Evolutionary conservation across 2,113 vertebrate species (phyloP), one percentile per base, ranked within the genome.

Genomic region (Oryzias celebensis): DNA sequence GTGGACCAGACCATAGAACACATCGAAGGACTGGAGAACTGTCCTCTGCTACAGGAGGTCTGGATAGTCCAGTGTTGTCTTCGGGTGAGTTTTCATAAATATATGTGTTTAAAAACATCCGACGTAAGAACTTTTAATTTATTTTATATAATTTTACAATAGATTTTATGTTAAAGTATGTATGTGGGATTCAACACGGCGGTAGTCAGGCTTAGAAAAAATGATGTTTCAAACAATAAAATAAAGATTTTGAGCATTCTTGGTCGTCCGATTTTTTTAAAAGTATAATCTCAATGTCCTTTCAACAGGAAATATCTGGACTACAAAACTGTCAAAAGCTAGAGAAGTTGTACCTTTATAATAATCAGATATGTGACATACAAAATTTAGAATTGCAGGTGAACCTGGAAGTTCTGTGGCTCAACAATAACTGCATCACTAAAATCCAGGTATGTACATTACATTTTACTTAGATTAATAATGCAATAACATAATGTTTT

Each of bases 41-140:
- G 85, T 52, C 87, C 87, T 17, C 69, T 89, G 45, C 92, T 96
- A 22, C 84, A 56, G 74, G 93, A 95, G 81, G 90, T 96, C 16
- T 95, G 92, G 93, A 88, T 95, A 52, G 88, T 88, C 2, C 91
- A 96, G 78, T 94, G 92, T 61, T 90, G 65, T 41, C 66, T 94
- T 67, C 88, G 78, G 28, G 93, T 95, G 88, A 92, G 87, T 90
- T 75, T 47, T 46, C 60, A 36, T 42, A 57, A 23, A 56, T 14
- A 22, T 24, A 2, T 23, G 26, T 28, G 23, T 28, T 4, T 10
- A 14, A 10, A 53, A 52, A 52, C 14, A 2, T 44, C 14, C 4
- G 0, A 45, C 16, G 4, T 17, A 2, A 36, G 8, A 12, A 8
- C 8, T 8, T 7, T 8, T 36, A 7, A 36, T 36, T 36, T 36